These are phyloP conservation scores for Berghia stephanieae DNA, from an alignment of 1,140 invertebrate genomes.

Conservation along the genomic window DNA sequence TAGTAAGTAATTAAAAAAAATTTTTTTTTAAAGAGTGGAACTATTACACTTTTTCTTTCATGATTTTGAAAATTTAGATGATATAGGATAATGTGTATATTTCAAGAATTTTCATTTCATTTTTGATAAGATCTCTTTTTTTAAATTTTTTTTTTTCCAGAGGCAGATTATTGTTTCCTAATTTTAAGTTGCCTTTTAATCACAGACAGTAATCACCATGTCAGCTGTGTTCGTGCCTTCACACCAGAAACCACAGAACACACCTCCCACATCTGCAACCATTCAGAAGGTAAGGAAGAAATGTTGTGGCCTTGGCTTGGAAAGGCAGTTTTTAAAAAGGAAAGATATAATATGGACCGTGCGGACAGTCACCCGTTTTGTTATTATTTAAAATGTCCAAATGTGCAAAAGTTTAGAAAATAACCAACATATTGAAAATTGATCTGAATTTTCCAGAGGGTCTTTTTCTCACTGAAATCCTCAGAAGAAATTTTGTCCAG, in stretches of 20 bases:
- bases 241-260: slow-evolving; percentile 52
- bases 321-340: too few relatives aligned
- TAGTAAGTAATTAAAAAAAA: too few relatives aligned
- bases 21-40: too few relatives aligned
- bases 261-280: slow-evolving; percentile 56
- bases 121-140: background rate
- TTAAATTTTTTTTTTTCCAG: too few relatives aligned
- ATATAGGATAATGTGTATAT: background rate
- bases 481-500: too few relatives aligned
- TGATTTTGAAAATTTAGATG: background rate
- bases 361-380: too few relatives aligned
- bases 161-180: too few relatives aligned
- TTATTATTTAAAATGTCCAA: background rate
- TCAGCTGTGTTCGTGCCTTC: slow-evolving; percentile 57
- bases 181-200: background rate
- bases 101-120: background rate
- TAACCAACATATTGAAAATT: background rate
- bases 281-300: slow-evolving; percentile 59
- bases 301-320: too few relatives aligned
- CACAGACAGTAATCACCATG: slow-evolving; percentile 46
- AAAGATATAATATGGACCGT: background rate
- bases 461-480: background rate
- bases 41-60: background rate
- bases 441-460: background rate
- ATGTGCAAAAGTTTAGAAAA: too few relatives aligned